A percentile compares a stretch with the other conserved stretches of the same genome.
Conservation (phyloP, 2,797 vertebrate genomes). For the Argentina silus region DNA sequence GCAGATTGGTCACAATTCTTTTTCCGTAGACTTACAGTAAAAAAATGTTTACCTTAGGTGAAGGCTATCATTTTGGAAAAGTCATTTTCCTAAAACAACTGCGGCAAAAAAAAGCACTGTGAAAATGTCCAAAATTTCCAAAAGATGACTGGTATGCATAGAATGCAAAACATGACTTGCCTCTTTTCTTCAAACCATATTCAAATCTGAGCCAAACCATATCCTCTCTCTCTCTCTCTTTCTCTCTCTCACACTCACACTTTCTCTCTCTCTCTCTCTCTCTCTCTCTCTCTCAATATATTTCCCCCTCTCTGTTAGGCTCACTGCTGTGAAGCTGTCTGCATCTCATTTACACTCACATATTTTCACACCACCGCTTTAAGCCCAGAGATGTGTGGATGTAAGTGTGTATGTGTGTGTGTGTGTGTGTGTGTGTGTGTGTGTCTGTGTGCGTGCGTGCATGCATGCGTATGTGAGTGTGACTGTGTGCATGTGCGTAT, state of each 20-base stretch:
- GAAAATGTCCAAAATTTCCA: not conserved
- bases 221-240: not conserved
- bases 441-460: conserved; percentile 3
- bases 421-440: conserved; percentile 9
- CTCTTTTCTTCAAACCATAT: conserved; percentile 55
- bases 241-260: conserved; percentile 53
- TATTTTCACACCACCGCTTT: conserved; percentile 69
- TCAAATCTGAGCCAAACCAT: conserved; percentile 54
- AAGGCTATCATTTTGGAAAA: no score
- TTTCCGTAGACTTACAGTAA: not conserved
- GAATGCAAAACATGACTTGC: conserved; percentile 61
- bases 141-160: conserved; percentile 56
- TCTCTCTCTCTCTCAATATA: conserved; percentile 12
- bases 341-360: conserved; percentile 79
- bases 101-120: not conserved
- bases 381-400: conserved; percentile 60
- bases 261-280: conserved; percentile 14
- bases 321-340: conserved; percentile 72
- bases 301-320: conserved; percentile 23
- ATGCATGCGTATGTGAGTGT: not conserved
- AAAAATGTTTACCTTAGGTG: not conserved
- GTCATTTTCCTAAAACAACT: not conserved
- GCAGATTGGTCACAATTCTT: not conserved
- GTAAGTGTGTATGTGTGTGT: conserved; percentile 23
- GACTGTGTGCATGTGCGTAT: not conserved